Evolutionary conservation across 2,888 invertebrate genomes (phyloP), one percentile per base, ranked within the genome.

Genomic region (Dicyrtoma fusca): DNA sequence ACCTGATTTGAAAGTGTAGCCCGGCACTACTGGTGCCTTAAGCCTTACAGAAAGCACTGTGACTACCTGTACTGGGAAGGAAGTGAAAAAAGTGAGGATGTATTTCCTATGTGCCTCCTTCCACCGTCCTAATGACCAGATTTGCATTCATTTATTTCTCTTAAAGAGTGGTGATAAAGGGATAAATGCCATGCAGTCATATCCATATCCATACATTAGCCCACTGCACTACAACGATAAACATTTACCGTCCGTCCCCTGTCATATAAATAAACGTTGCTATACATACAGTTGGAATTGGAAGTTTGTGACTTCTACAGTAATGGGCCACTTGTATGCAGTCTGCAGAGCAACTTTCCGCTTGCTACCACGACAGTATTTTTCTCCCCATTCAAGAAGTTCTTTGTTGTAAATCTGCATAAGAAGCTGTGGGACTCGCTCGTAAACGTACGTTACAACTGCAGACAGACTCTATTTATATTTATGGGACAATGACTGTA

Each of bases 111-210:
- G 19, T 49, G 63, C 44, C 47, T 47, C 49, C 45, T 64, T 47
- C 44, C 19, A 47, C 25, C 47, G 21, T 25, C 55, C 69, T 73
- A 73, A 73, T 69, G 69, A 73, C 69, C 63, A 73, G 69, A 73
- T 73, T 73, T 73, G 72, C 72, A 73, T 73, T 69, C 72, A 72
- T 68, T 72, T 72, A 68, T 47, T 49, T 49, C 14, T 49, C 49
- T 13, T 49, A 14, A 49, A 49, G 5, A 17, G 4, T 34, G n/a
- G 8, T 34, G 34, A 34, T n/a, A n/a, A n/a, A n/a, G n/a, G 34
- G 34, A 5, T 34, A 34, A 34, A 34, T 34, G 34, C 34, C 34
- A 34, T 34, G 4, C 34, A 34, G 3, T 8, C 34, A 34, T 5
- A 34, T 3, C 34, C 34, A 34, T 8, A 34, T 34, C 34, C 34